Evolutionary conservation across 2,113 vertebrate species (phyloP).

Genomic region (Nicator chloris): DNA sequence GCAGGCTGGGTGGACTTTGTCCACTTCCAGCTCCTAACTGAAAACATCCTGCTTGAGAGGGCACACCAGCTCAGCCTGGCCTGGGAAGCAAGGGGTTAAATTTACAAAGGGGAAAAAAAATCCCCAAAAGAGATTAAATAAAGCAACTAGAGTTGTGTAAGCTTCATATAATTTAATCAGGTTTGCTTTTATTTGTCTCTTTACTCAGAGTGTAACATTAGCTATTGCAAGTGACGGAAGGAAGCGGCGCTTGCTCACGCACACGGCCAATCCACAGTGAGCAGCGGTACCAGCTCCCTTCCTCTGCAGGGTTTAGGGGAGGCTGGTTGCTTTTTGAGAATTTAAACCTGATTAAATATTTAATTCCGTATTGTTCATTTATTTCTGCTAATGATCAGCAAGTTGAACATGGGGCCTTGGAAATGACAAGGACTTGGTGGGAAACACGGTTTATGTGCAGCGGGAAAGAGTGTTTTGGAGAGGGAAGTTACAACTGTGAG

Average conservation of each 20-base stretch:
- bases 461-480: not conserved
- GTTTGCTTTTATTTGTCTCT: constrained; percentile 65
- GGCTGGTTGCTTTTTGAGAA: not conserved
- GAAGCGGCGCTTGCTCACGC: not conserved
- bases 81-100: constrained; percentile 30
- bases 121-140: constrained; percentile 50
- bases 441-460: not conserved
- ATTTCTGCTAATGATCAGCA: constrained; percentile 21
- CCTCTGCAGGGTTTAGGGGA: not conserved
- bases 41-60: not conserved
- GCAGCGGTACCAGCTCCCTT: not conserved
- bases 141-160: constrained; percentile 51
- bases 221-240: constrained; percentile 42
- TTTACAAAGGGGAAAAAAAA: not conserved
- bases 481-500: not conserved
- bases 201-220: constrained; percentile 59
- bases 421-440: not conserved
- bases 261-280: not conserved
- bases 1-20: not conserved
- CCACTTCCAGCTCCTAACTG: not conserved
- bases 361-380: constrained; percentile 37
- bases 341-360: constrained; percentile 56
- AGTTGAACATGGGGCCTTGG: not conserved
- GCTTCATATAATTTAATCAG: constrained; percentile 60
- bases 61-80: not conserved